Evolutionary conservation across 2,797 vertebrate genomes (phyloP).

Genomic region (Falco columbarius): DNA sequence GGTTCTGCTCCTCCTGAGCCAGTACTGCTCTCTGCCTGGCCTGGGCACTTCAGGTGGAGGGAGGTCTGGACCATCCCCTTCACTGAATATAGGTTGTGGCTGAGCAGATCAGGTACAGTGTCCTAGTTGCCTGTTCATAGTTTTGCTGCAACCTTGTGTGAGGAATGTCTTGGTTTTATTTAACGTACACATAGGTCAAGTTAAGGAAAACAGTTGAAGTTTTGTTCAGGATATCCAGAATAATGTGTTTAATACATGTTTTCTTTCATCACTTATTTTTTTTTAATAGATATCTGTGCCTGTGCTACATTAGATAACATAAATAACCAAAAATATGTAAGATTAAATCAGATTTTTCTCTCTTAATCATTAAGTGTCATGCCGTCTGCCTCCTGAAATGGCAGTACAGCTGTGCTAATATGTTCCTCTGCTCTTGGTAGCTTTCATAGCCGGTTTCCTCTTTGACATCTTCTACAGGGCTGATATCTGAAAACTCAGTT

Average conservation of each 20-base stretch:
- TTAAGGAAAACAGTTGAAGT: not conserved
- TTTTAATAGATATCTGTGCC: not conserved
- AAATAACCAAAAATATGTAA: not conserved
- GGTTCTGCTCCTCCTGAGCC: not conserved
- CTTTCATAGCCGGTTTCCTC: not conserved
- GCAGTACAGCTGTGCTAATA: not conserved
- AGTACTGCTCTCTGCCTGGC: not conserved
- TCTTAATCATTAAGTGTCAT: not conserved
- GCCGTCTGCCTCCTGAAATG: not conserved
- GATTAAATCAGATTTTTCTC: not conserved
- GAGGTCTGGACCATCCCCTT: not conserved
- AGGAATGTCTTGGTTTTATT: not conserved
- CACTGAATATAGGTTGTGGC: not conserved
- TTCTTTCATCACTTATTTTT: not conserved
- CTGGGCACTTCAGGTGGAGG: not conserved
- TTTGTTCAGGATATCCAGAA: not conserved
- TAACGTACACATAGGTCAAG: accelerated
- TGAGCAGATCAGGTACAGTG: not conserved
- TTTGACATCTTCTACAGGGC: not conserved
- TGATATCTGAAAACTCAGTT: not conserved
- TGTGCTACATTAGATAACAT: not conserved
- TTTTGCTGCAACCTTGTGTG: not conserved
- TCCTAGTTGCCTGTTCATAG: not conserved
- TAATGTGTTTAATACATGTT: not conserved
- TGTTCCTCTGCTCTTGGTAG: not conserved